Evolutionary conservation across 2,888 invertebrate genomes (phyloP), one percentile per base, ranked within the genome.

Genomic region (Hypena proboscidalis): DNA sequence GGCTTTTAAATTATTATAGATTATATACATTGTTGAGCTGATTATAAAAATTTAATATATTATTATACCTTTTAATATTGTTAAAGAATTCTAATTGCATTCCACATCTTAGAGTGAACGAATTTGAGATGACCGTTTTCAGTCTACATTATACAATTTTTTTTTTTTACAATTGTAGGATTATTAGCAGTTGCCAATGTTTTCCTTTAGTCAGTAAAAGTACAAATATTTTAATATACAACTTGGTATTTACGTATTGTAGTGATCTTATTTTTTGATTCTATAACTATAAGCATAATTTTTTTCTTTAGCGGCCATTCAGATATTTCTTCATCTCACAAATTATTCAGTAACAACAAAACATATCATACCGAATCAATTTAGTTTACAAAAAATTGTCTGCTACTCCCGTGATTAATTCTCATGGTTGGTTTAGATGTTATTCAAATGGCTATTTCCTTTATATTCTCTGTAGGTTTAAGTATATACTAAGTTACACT

Each of bases 121-220:
- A 90, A 90, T 90, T 90, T 90, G 90, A 85, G 86, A 87, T 81
- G 86, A 88, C 90, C 84, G 84, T 89, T 90, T 89, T 89, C 87
- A 89, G 87, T 89, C 89, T 89, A 89, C 88, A 90, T 89, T 90
- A 85, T 90, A 90, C 87, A 86, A 87, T 81, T 85, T 83, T 89
- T 62, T 88, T 85, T 70, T 90, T 90, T 90, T 90, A 89, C 86
- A 85, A 85, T 83, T 80, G 81, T 90, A 90, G 86, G 86, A 84
- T 90, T 90, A 90, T 90, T 90, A 90, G 90, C 89, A 85, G 89
- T 88, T 89, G 90, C 90, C 90, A 90, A 90, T 89, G 88, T 90
- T 89, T 93, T 93, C 92, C 92, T 93, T 94, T 94, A 95, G 94
- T 94, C 94, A 94, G 94, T 94, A 94, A 93, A 94, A 95, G 94